Evolutionary conservation across 2,113 vertebrate genomes (phyloP).

Genomic region (Meriones unguiculatus): DNA sequence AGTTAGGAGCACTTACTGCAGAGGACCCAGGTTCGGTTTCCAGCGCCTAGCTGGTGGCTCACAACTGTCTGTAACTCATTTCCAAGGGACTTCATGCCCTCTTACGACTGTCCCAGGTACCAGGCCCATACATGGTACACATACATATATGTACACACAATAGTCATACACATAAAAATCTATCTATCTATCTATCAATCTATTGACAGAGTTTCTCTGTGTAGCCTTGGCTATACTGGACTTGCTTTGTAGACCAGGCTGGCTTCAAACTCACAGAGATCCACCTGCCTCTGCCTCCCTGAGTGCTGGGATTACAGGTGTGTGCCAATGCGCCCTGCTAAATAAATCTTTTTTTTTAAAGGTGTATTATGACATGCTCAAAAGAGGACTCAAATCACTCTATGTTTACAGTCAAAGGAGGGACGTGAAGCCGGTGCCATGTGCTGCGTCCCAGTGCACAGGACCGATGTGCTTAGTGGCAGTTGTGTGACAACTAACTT

Average conservation of each 20-base stretch:
- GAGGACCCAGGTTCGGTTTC: neutral
- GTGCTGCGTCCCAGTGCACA: neutral
- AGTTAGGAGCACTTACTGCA: neutral
- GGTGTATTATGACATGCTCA: too few species aligned
- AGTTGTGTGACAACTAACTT: neutral
- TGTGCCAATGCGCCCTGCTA: too few species aligned
- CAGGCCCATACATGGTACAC: neutral
- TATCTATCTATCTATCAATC: too few species aligned
- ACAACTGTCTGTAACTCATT: neutral
- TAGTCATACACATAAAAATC: neutral
- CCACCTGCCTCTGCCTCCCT: too few species aligned
- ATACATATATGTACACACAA: neutral
- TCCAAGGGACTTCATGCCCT: neutral
- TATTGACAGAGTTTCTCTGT: too few species aligned
- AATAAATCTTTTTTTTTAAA: neutral
- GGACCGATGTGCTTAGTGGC: neutral
- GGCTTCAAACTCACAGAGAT: too few species aligned
- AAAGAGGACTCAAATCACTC: neutral
- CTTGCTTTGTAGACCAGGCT: too few species aligned
- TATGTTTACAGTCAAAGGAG: too few species aligned
- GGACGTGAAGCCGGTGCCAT: rapidly evolving
- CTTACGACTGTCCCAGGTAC: neutral
- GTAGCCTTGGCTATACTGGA: too few species aligned
- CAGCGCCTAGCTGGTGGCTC: neutral
- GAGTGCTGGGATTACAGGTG: too few species aligned